A percentile compares a stretch with the other conserved stretches of the same genome.
Evolutionary conservation across 2,888 invertebrate species (phyloP).

Genomic region (Cylindroiulus punctatus): DNA sequence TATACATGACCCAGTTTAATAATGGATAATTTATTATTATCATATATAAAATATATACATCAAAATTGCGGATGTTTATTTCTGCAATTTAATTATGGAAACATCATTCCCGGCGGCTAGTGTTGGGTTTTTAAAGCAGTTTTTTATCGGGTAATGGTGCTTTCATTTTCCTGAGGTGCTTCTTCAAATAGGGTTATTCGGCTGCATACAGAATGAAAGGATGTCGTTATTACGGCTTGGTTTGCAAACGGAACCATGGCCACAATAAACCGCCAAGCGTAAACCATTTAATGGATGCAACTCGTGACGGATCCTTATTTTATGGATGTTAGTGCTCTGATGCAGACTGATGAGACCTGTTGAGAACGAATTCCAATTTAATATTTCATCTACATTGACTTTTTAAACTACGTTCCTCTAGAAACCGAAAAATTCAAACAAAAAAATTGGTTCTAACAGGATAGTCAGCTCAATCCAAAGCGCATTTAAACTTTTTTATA

Average conservation of each 20-base stretch:
- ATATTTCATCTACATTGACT: neutral
- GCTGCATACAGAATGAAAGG: neutral
- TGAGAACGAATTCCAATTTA: neutral
- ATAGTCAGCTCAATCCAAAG: too few relatives aligned
- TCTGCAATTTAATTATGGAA: too few relatives aligned
- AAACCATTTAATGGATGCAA: neutral
- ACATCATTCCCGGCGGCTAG: neutral
- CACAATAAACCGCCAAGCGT: neutral
- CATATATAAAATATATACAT: too few relatives aligned
- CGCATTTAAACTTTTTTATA: neutral
- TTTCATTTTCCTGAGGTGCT: neutral
- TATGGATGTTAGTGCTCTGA: conserved; percentile 3
- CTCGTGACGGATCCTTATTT: neutral
- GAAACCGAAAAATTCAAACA: neutral
- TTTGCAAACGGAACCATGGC: neutral
- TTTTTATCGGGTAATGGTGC: neutral
- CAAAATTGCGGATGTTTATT: too few relatives aligned
- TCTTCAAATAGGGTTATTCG: neutral
- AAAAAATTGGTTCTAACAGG: too few relatives aligned
- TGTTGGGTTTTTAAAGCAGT: neutral
- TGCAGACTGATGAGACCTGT: neutral
- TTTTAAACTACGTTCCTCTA: neutral
- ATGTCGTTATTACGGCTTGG: neutral
- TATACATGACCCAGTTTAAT: too few relatives aligned
- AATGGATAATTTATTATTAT: too few relatives aligned